phyloP scores from a whole-genome alignment of 2,888 invertebrate genomes.

The Electrophaes corylata region DNA sequence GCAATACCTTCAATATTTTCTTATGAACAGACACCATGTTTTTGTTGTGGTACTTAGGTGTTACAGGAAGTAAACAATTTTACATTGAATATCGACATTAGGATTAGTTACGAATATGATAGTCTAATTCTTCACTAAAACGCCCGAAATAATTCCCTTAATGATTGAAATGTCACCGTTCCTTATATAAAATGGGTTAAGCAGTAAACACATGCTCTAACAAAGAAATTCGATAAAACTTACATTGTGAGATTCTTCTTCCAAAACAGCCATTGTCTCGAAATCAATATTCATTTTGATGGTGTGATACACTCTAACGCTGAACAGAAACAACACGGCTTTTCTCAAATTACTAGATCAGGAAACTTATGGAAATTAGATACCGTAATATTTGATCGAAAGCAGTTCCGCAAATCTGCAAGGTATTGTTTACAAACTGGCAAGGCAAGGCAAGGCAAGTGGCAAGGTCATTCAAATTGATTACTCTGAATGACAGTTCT shows the following conservation, averaged over 20 bases:
- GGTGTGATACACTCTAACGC: slow-evolving; percentile 26
- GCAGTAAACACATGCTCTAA: slow-evolving; percentile 39
- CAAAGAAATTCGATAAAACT: slow-evolving; percentile 66
- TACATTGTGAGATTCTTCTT: slow-evolving; percentile 85
- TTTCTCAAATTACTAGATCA: slow-evolving; percentile 48
- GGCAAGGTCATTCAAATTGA: neutral
- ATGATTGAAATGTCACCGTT: neutral
- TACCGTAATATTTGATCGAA: slow-evolving; percentile 77
- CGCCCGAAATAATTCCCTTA: neutral
- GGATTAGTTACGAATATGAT: neutral
- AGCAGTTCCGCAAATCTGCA: slow-evolving; percentile 68
- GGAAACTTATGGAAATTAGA: slow-evolving; percentile 79
- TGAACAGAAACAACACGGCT: slow-evolving; percentile 59
- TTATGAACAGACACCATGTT: slow-evolving; percentile 36
- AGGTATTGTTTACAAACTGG: slow-evolving; percentile 91
- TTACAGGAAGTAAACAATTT: slow-evolving; percentile 32
- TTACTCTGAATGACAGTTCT: neutral
- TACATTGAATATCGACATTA: neutral
- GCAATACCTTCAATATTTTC: slow-evolving; percentile 57
- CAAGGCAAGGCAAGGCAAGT: slow-evolving; percentile 76
- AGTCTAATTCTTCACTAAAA: neutral
- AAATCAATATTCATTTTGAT: slow-evolving; percentile 82
- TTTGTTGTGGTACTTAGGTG: slow-evolving; percentile 22
- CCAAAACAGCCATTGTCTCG: slow-evolving; percentile 86
- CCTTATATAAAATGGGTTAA: neutral